Evolutionary conservation across 2,113 vertebrate genomes (phyloP).

Genomic region (Macrotis lagotis): DNA sequence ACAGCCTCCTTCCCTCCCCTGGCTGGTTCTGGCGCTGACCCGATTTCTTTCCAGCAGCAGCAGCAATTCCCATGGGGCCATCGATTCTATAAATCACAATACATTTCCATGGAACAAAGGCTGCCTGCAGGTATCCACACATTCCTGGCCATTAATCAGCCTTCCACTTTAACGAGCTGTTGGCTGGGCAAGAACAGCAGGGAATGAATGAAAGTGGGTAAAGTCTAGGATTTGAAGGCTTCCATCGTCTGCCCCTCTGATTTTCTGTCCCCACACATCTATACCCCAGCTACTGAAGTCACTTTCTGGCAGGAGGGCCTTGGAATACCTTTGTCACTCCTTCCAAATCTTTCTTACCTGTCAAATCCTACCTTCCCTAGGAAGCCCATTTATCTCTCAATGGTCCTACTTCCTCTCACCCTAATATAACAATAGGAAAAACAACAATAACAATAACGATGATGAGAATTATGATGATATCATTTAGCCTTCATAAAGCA

Average conservation of each 20-base stretch:
- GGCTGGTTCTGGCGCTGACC: not conserved
- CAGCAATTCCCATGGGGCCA: not conserved
- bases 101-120: not conserved
- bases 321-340: not conserved
- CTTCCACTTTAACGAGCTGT: not conserved
- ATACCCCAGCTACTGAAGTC: not conserved
- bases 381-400: not conserved
- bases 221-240: not conserved
- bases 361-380: not conserved
- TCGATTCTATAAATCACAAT: conserved; percentile 1
- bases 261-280: not conserved
- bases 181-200: not conserved
- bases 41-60: not conserved
- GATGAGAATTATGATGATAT: too few species aligned
- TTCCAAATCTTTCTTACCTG: not conserved
- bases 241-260: not conserved
- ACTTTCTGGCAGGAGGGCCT: not conserved
- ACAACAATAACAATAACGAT: not conserved
- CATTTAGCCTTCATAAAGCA: not conserved
- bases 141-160: not conserved
- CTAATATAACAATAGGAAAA: not conserved
- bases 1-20: not conserved
- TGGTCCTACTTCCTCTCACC: not conserved
- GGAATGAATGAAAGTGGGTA: not conserved
- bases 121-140: not conserved